Percentiles rank a stretch among this genome's conserved stretches.
phyloP scores from a whole-genome alignment of 1,140 invertebrate species.

The Drosophila oshimai region DNA sequence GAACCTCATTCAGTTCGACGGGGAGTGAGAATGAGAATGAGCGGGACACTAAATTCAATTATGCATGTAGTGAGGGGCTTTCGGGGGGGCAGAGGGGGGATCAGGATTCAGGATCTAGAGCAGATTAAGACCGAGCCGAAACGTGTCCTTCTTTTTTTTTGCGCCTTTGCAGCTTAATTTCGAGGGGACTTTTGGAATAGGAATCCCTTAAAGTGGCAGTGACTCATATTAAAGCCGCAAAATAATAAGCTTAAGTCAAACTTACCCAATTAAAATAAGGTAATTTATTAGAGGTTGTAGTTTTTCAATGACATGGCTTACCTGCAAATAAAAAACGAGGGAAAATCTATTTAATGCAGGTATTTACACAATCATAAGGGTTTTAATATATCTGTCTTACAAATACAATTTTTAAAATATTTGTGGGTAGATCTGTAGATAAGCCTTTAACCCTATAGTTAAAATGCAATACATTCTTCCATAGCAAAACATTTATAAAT shows the following conservation, averaged over 20 bases:
- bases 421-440: too few species aligned
- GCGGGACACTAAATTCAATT: slow-evolving; percentile 42
- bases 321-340: neutral
- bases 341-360: neutral
- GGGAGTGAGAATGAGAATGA: slow-evolving; percentile 12
- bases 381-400: too few species aligned
- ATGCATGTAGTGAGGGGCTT: slow-evolving; percentile 13
- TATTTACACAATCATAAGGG: neutral
- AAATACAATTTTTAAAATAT: too few species aligned
- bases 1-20: slow-evolving; percentile 49
- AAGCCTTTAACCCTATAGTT: too few species aligned
- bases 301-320: neutral
- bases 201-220: neutral
- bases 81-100: neutral
- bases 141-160: slow-evolving; percentile 17
- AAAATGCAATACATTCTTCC: too few species aligned
- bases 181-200: neutral
- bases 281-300: neutral
- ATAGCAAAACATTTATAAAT: too few species aligned
- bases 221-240: neutral
- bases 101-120: neutral
- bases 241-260: neutral
- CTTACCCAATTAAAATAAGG: neutral
- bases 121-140: slow-evolving; percentile 15
- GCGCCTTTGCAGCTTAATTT: neutral